These are phyloP conservation scores for Gobio occitaniae DNA, from an alignment of 2,797 vertebrate genomes.

Conservation along the genomic window DNA sequence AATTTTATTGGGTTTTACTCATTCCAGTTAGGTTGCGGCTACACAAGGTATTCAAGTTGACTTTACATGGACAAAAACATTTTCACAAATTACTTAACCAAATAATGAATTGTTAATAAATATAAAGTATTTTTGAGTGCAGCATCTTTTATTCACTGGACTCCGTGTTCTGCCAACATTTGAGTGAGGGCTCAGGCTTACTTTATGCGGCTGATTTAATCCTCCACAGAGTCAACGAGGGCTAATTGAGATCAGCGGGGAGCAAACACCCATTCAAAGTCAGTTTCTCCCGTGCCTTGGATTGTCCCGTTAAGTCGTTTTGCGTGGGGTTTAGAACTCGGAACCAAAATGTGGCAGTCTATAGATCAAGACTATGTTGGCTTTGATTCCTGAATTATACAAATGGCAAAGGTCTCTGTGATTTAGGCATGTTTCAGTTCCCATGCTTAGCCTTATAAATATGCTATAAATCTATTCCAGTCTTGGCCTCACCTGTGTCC, in stretches of 20 bases:
- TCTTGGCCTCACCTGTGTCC: constrained; percentile 84
- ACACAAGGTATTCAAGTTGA: neutral
- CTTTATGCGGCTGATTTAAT: constrained; percentile 81
- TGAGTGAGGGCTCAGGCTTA: constrained; percentile 63
- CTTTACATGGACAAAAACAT: neutral
- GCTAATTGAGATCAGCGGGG: constrained; percentile 76
- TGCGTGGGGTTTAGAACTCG: constrained; percentile 17
- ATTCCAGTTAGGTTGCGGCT: neutral
- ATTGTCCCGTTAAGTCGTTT: constrained; percentile 25
- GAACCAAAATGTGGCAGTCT: neutral
- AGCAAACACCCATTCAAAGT: constrained; percentile 74
- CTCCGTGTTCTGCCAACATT: constrained; percentile 4
- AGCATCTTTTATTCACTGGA: neutral
- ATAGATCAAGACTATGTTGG: constrained; percentile 2
- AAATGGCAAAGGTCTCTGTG: constrained; percentile 35
- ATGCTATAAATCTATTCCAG: constrained; percentile 69
- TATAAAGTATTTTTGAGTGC: neutral
- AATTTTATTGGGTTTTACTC: neutral
- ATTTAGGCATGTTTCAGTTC: constrained; percentile 61
- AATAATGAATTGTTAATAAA: neutral
- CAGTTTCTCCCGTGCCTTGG: constrained; percentile 68
- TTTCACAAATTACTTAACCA: neutral
- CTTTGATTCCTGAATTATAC: constrained; percentile 28
- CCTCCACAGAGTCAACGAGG: constrained; percentile 85
- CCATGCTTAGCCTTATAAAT: constrained; percentile 68